These are phyloP conservation scores for Philypnodon macrostomus DNA, from an alignment of 2,797 vertebrate genomes.

Conservation along the genomic window DNA sequence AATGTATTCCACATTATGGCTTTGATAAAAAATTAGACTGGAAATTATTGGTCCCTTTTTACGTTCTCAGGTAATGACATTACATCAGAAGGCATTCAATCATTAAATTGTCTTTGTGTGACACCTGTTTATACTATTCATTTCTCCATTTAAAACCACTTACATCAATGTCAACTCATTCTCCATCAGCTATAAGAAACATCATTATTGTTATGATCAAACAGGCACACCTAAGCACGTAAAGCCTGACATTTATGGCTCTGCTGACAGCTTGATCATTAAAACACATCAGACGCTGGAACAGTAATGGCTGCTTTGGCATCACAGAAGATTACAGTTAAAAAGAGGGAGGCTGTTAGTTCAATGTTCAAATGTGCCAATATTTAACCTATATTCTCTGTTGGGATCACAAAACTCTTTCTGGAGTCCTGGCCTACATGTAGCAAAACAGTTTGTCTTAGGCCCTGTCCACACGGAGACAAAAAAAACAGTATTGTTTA, in stretches of 20 bases:
- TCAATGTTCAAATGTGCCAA: conserved; percentile 11
- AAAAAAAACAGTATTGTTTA: too few relatives aligned
- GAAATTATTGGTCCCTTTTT: too few relatives aligned
- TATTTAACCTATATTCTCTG: too few relatives aligned
- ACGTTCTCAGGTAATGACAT: neutral
- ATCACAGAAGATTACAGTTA: conserved; percentile 1
- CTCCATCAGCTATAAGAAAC: conserved; percentile 9
- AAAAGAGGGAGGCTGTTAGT: neutral
- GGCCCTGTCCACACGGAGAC: too few relatives aligned
- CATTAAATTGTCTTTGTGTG: neutral
- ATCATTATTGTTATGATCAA: conserved; percentile 24
- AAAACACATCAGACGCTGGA: conserved; percentile 11
- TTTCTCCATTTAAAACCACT: conserved; percentile 17
- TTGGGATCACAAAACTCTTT: too few relatives aligned
- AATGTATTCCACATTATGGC: neutral
- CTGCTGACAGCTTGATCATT: conserved; percentile 24
- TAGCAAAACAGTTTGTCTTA: too few relatives aligned
- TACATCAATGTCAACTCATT: conserved; percentile 11
- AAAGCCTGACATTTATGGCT: conserved; percentile 15
- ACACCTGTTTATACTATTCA: conserved; percentile 2
- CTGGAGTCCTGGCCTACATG: too few relatives aligned
- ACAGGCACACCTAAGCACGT: conserved; percentile 19
- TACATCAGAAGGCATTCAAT: neutral
- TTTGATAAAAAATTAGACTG: neutral
- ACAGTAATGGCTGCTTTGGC: conserved; percentile 1